phyloP scores from a whole-genome alignment of 2,888 invertebrate species.

The Lutraria lutraria region DNA sequence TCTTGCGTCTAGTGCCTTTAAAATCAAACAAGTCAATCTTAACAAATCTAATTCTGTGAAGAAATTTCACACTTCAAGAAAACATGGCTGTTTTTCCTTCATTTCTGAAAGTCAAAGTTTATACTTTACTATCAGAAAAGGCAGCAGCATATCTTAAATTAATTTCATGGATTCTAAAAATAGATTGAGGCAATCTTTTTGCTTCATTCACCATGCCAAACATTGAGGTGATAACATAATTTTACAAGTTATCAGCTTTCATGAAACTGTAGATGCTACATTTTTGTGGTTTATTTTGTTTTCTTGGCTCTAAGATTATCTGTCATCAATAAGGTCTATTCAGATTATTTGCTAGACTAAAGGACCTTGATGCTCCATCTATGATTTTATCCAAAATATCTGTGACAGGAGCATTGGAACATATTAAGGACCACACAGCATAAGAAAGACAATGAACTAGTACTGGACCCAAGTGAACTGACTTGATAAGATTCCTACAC shows the following conservation, averaged over 20 bases:
- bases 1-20: too few species aligned
- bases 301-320: too few species aligned
- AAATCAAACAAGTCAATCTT: not conserved
- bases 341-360: too few species aligned
- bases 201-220: not conserved
- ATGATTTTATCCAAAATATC: too few species aligned
- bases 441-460: too few species aligned
- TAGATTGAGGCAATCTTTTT: not conserved
- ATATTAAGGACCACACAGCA: too few species aligned
- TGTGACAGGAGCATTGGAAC: too few species aligned
- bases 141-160: constrained; percentile 12
- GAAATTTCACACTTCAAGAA: not conserved
- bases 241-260: not conserved
- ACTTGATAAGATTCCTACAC: too few species aligned
- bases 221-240: not conserved
- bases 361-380: too few species aligned
- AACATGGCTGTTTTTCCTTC: not conserved
- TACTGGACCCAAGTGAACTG: too few species aligned
- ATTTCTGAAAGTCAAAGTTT: constrained; percentile 10
- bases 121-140: constrained; percentile 4
- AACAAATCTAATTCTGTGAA: not conserved
- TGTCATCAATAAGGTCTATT: too few species aligned
- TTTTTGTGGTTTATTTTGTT: not conserved
- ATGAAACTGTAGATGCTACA: not conserved
- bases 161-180: not conserved